Evolutionary conservation across 2,797 vertebrate species (phyloP), one percentile per base, ranked within the genome.

Genomic region (Coracias cyanogaster): DNA sequence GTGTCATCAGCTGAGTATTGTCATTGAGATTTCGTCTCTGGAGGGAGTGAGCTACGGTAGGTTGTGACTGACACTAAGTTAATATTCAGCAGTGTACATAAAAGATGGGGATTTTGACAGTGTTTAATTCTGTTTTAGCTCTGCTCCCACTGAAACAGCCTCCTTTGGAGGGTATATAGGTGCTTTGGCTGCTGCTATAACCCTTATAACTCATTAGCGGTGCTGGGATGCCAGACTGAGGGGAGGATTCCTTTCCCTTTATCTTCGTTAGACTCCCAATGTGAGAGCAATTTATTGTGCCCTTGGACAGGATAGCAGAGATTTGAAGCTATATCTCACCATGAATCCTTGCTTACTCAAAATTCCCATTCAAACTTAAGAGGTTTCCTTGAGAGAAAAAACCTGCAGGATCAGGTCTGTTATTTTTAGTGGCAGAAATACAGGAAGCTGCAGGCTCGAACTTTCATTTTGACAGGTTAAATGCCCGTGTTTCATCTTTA

Each of bases 191-290:
- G 81, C 79, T 67, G 41, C 65, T 96, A 31, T 57, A 78, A 87
- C 82, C 79, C 94, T 82, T 66, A 25, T 25, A 64, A 65, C 81
- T 96, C 90, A 96, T 90, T 80, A 90, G 35, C 55, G 82, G 45
- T 31, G 9, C 79, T 41, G 51, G 57, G 54, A 77, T 79, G 77
- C 92, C 95, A 96, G 94, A 93, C 86, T 89, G 92, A 94, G 94
- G 90, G 95, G 94, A 96, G 94, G 92, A 87, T 94, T 94, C 86
- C 83, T 90, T 82, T 93, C 90, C 78, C 81, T 96, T 93, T 80
- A 67, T 97, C 93, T 92, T 94, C 0, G 9, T 93, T 93, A 94
- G 64, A n/a, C 78, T 94, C 81, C 62, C 67, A 86, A 24, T 3
- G 8, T 67, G 74, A 94, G 67, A 80, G 51, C 74, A 89, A 94